phyloP scores from a whole-genome alignment of 2,113 vertebrate species.

The Pygoscelis antarcticus region DNA sequence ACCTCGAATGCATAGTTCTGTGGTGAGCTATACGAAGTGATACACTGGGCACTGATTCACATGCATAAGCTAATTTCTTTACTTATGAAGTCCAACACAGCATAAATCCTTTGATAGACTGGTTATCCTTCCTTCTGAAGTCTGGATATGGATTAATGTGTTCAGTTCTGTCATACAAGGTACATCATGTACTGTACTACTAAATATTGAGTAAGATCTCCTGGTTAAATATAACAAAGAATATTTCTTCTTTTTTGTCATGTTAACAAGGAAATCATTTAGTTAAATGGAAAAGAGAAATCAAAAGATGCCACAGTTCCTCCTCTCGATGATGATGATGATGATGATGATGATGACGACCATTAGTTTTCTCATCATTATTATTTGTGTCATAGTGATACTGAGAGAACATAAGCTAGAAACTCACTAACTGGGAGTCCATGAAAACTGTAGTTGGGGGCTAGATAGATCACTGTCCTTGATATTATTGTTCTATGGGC shows the following conservation, averaged over 20 bases:
- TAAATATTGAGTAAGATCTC: background rate
- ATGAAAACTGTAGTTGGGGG: background rate
- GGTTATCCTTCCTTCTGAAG: background rate
- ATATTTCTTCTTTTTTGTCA: background rate
- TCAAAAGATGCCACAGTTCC: background rate
- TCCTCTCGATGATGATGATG: background rate
- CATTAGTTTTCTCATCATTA: background rate
- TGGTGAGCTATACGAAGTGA: background rate
- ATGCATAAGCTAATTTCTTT: background rate
- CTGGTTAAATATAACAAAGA: background rate
- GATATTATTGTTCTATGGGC: background rate
- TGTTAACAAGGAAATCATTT: background rate
- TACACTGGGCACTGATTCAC: background rate
- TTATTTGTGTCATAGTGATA: background rate
- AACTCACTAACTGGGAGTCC: background rate
- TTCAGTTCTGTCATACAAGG: background rate
- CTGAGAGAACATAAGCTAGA: background rate
- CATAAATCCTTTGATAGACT: background rate
- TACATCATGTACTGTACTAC: background rate
- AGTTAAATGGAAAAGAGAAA: background rate
- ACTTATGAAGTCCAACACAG: background rate
- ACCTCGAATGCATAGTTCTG: background rate
- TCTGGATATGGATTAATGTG: background rate
- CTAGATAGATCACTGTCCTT: background rate
- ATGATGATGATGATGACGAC: too few relatives aligned